Percentiles rank a stretch among this genome's conserved stretches.
phyloP scores from a whole-genome alignment of 2,113 vertebrate genomes.

The Jaculus jaculus region DNA sequence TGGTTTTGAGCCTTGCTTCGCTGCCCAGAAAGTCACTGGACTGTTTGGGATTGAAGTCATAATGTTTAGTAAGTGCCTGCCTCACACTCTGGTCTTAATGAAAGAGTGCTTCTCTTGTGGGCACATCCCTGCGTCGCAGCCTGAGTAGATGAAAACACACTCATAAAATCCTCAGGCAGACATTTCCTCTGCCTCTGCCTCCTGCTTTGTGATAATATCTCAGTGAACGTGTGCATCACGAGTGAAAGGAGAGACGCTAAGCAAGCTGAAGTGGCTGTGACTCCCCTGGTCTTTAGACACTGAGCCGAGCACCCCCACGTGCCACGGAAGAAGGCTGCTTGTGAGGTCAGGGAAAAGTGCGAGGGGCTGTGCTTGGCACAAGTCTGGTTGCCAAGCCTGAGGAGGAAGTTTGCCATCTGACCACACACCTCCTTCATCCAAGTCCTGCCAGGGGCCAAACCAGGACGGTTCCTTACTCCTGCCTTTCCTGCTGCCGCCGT shows the following conservation, averaged over 20 bases:
- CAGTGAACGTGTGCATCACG: neutral
- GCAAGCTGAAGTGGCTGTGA: neutral
- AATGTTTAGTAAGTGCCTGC: constrained; percentile 39
- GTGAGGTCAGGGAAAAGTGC: neutral
- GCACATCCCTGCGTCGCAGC: neutral
- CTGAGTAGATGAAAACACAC: neutral
- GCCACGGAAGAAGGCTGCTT: neutral
- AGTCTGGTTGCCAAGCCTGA: neutral
- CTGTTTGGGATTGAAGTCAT: constrained; percentile 29
- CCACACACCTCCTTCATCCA: neutral
- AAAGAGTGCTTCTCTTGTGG: constrained; percentile 17
- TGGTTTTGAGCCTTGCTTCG: constrained; percentile 35
- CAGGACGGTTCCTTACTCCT: neutral
- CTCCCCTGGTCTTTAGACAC: neutral
- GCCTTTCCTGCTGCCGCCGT: neutral
- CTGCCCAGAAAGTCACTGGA: constrained; percentile 53
- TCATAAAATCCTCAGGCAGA: neutral
- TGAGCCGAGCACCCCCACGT: neutral
- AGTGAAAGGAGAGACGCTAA: no score
- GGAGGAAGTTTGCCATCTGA: neutral
- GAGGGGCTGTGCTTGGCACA: neutral
- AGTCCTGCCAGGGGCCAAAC: constrained; percentile 28
- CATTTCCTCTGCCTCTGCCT: neutral
- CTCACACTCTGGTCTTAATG: neutral
- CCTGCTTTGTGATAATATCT: neutral